phyloP scores from a whole-genome alignment of 2,113 vertebrate species.

The Pseudopodoces humilis region DNA sequence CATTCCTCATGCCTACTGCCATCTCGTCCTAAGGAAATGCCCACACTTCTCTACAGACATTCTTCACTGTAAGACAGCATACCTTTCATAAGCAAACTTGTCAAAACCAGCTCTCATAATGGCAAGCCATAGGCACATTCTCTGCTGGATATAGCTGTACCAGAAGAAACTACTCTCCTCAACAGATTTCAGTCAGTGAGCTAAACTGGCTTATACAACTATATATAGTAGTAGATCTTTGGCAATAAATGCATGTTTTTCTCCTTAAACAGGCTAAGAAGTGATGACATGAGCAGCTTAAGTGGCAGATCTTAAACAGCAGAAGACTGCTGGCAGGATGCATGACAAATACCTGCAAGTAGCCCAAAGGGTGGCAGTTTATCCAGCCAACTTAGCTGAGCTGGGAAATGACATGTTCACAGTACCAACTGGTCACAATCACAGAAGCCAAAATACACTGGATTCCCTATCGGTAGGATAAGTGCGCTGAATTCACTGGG shows the following conservation, averaged over 20 bases:
- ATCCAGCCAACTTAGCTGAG: not conserved
- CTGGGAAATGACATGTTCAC: not conserved
- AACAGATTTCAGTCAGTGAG: not conserved
- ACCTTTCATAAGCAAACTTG: not conserved
- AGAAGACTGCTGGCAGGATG: conserved; percentile 20
- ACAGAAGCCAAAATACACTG: not conserved
- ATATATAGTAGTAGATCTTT: not conserved
- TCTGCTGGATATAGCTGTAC: not conserved
- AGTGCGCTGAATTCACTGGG: not conserved
- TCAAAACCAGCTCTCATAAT: not conserved
- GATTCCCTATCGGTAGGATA: not conserved
- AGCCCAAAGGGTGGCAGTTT: not conserved
- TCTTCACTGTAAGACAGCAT: not conserved
- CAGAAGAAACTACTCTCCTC: not conserved
- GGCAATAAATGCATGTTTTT: conserved; percentile 19
- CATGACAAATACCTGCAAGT: conserved; percentile 42
- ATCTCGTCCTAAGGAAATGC: not conserved
- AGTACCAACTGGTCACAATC: conserved; percentile 22
- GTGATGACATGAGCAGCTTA: conserved; percentile 28
- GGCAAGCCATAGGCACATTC: not conserved
- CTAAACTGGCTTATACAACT: not conserved
- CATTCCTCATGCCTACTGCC: not conserved
- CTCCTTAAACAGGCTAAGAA: conserved; percentile 31
- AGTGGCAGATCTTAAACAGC: conserved; percentile 24
- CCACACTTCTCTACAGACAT: not conserved